Percentiles rank a stretch among this genome's conserved stretches.
phyloP scores from a whole-genome alignment of 2,888 invertebrate genomes.

The Megastigmus dorsalis region DNA sequence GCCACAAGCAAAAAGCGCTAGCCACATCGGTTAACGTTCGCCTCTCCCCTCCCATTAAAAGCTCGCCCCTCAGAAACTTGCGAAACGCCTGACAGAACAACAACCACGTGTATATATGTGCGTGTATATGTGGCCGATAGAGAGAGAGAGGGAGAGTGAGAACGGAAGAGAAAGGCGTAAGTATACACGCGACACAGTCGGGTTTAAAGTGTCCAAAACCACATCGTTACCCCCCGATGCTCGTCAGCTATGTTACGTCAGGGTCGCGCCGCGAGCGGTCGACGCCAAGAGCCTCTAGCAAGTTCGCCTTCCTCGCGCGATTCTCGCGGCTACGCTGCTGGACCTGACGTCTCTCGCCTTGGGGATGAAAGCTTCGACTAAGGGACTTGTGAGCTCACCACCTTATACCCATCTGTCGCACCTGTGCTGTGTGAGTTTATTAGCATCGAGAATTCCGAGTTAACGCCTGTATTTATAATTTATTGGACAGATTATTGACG shows the following conservation, averaged over 20 bases:
- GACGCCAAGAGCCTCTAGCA: not conserved
- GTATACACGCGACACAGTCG: not conserved
- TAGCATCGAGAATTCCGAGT: too few relatives aligned
- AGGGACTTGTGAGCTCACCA: too few relatives aligned
- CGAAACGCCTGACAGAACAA: slow-evolving; percentile 10
- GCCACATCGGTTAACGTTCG: not conserved
- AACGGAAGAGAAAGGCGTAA: too few relatives aligned
- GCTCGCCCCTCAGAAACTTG: not conserved
- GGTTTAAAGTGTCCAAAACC: slow-evolving; percentile 44
- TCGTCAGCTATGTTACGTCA: slow-evolving; percentile 1
- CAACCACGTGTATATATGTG: too few relatives aligned
- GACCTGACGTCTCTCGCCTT: slow-evolving; percentile 36
- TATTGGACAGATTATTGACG: too few relatives aligned
- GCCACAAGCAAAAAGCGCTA: not conserved
- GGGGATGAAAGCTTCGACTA: too few relatives aligned
- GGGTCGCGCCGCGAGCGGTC: slow-evolving; percentile 24
- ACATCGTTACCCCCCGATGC: slow-evolving; percentile 32
- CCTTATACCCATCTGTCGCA: too few relatives aligned
- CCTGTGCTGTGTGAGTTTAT: too few relatives aligned
- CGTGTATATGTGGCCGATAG: too few relatives aligned
- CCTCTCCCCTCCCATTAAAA: not conserved
- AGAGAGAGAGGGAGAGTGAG: not conserved
- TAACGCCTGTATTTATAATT: too few relatives aligned
- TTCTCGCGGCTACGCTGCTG: not conserved
- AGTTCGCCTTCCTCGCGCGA: not conserved